Conservation (phyloP, 1,140 invertebrate species). For the Pseudomyrmex sp. region DNA sequence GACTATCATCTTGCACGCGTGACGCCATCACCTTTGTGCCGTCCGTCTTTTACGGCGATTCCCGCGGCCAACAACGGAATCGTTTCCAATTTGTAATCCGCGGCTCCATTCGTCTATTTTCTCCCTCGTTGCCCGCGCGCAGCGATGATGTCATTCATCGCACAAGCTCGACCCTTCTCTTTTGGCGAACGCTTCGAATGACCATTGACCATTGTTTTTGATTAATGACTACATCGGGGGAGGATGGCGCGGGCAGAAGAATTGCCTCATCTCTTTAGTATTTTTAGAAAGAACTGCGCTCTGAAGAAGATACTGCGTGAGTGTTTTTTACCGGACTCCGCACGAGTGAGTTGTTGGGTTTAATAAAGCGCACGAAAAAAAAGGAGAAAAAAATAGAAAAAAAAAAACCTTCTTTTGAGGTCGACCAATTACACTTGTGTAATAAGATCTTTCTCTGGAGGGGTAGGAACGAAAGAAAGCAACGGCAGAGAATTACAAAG, state of each 20-base stretch:
- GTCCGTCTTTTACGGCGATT: conserved; percentile 31
- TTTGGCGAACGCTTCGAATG: conserved; percentile 2
- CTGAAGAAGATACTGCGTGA: neutral
- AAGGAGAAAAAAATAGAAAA: neutral
- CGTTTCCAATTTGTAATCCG: neutral
- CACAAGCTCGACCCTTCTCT: conserved; percentile 10
- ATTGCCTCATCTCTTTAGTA: neutral
- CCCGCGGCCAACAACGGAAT: neutral
- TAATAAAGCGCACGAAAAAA: neutral
- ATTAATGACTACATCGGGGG: neutral
- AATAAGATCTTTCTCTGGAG: too few relatives aligned
- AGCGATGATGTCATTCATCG: conserved; percentile 23
- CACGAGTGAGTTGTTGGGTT: too few relatives aligned
- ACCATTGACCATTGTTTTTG: conserved; percentile 17
- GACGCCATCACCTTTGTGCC: conserved; percentile 7
- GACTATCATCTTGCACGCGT: too few relatives aligned
- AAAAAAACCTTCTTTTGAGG: too few relatives aligned
- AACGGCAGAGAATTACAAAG: neutral
- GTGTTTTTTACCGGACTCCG: too few relatives aligned
- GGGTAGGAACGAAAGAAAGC: neutral
- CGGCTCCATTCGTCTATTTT: neutral
- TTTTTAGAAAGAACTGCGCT: neutral
- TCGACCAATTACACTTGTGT: too few relatives aligned
- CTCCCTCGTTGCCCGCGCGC: neutral
- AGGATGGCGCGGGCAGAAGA: neutral